Percentiles rank a stretch among this genome's conserved stretches.
These are phyloP conservation scores for Notothenia rossii DNA, from an alignment of 2,113 vertebrate genomes.

Conservation along the genomic window DNA sequence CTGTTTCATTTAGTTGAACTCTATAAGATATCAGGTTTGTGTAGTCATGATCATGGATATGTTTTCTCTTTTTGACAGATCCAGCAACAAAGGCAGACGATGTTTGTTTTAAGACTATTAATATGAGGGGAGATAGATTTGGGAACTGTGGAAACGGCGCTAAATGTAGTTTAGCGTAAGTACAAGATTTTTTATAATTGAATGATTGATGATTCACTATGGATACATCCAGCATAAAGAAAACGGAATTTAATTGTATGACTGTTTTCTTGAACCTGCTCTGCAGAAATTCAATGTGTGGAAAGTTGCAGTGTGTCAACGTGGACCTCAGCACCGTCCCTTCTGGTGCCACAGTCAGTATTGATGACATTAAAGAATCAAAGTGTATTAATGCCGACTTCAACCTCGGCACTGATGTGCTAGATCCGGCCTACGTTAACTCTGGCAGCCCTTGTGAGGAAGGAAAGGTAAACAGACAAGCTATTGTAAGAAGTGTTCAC, in stretches of 20 bases:
- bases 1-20: background rate
- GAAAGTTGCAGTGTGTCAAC: constrained; percentile 89
- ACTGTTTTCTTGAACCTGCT: background rate
- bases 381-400: constrained; percentile 87
- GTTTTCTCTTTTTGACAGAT: constrained; percentile 67
- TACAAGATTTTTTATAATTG: constrained; percentile 29
- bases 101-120: constrained; percentile 83
- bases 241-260: background rate
- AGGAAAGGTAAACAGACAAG: constrained; percentile 82
- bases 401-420: constrained; percentile 87
- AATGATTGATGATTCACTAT: background rate
- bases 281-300: constrained; percentile 87
- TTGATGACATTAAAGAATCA: constrained; percentile 11
- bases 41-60: background rate
- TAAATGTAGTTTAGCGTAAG: constrained; percentile 85
- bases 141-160: constrained; percentile 88
- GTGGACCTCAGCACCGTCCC: constrained; percentile 73
- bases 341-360: constrained; percentile 58
- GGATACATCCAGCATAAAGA: background rate
- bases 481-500: background rate
- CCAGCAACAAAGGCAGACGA: constrained; percentile 84
- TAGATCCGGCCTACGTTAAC: constrained; percentile 89
- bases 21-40: background rate
- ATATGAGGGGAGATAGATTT: constrained; percentile 83
- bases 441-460: constrained; percentile 85